A percentile compares a stretch with the other conserved stretches of the same genome.
phyloP scores from a whole-genome alignment of 2,113 vertebrate genomes.

The Symphodus melops region DNA sequence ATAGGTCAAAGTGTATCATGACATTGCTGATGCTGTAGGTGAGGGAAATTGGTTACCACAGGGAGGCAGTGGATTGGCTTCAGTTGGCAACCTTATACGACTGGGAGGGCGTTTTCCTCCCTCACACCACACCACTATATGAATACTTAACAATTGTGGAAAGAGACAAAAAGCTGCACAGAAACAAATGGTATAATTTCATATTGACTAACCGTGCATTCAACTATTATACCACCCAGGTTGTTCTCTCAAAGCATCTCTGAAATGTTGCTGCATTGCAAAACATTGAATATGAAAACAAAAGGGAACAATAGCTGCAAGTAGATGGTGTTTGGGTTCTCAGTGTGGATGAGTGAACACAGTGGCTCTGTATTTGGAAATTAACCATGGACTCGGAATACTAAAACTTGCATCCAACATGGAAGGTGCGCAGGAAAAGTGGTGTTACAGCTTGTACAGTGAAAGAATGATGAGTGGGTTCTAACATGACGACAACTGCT shows the following conservation, averaged over 20 bases:
- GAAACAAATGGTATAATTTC: constrained; percentile 46
- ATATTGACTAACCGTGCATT: constrained; percentile 54
- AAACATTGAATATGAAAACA: constrained; percentile 17
- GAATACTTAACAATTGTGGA: constrained; percentile 52
- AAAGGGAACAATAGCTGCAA: constrained; percentile 43
- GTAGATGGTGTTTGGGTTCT: constrained; percentile 52
- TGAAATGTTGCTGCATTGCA: constrained; percentile 26
- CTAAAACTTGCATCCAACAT: constrained; percentile 43
- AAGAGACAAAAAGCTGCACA: constrained; percentile 40
- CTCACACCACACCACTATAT: constrained; percentile 36
- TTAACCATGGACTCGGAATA: constrained; percentile 24
- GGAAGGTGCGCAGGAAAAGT: constrained; percentile 11
- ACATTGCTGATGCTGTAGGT: constrained; percentile 47
- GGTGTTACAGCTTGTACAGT: constrained; percentile 41
- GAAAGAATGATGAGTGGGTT: constrained; percentile 30
- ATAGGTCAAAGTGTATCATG: constrained; percentile 47
- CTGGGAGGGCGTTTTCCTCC: constrained; percentile 33
- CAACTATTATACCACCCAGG: constrained; percentile 52
- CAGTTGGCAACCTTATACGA: constrained; percentile 48
- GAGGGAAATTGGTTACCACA: constrained; percentile 29
- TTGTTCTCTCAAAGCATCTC: constrained; percentile 46
- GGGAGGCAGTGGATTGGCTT: constrained; percentile 56
- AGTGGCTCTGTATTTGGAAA: constrained; percentile 33
- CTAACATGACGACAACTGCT: constrained; percentile 40
- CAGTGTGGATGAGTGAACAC: constrained; percentile 36